Percentiles rank a stretch among this genome's conserved stretches.
These are phyloP conservation scores for Aptenodytes patagonicus DNA, from an alignment of 2,113 vertebrate genomes.

Conservation along the genomic window DNA sequence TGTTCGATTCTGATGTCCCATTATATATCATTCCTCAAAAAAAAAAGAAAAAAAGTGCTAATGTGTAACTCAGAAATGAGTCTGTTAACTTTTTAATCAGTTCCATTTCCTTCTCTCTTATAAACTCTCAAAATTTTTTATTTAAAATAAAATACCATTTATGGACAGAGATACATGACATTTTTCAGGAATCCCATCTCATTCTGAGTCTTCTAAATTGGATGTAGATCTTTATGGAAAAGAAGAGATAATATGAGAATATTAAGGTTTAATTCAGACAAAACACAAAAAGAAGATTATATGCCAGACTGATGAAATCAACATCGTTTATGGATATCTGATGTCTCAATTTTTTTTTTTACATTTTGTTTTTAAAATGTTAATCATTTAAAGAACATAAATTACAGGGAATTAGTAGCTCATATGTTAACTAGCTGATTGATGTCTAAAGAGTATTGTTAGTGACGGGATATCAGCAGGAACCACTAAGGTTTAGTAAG, in stretches of 20 bases:
- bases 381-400: not conserved
- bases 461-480: not conserved
- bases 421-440: not conserved
- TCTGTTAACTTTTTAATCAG: constrained; percentile 55
- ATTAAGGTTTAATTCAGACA: not conserved
- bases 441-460: not conserved
- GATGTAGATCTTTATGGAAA: not conserved
- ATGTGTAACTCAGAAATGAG: constrained; percentile 60
- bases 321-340: not conserved
- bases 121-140: constrained; percentile 19
- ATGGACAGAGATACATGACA: not conserved
- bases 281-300: not conserved
- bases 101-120: constrained; percentile 55
- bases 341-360: not conserved
- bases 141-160: constrained; percentile 56
- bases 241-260: not conserved
- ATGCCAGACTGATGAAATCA: not conserved
- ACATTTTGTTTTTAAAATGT: not conserved
- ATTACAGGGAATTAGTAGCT: not conserved
- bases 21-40: constrained; percentile 26
- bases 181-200: not conserved
- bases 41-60: not conserved
- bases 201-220: not conserved
- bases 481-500: not conserved
- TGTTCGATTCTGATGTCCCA: not conserved